Evolutionary conservation across 2,888 invertebrate species (phyloP).

Genomic region (Hemicrepidius hirtus): DNA sequence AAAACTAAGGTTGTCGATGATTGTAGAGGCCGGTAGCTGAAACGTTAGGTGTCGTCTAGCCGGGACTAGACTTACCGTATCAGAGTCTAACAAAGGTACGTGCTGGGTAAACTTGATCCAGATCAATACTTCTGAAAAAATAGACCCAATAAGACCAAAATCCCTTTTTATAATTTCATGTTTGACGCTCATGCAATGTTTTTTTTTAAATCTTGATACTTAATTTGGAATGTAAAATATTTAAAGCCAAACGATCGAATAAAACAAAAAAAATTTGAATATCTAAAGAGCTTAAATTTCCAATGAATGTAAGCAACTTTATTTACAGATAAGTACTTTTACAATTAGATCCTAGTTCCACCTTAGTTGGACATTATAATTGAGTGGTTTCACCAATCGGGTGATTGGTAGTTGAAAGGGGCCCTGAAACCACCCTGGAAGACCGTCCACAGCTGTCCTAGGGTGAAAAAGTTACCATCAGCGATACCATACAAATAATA

Average conservation of each 20-base stretch:
- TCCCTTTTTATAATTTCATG: slow-evolving; percentile 52
- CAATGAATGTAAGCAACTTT: slow-evolving; percentile 30
- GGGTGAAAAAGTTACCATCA: slow-evolving; percentile 72
- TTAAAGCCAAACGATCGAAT: slow-evolving; percentile 21
- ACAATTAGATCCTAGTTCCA: slow-evolving; percentile 55
- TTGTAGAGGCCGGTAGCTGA: slow-evolving; percentile 61
- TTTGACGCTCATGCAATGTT: slow-evolving; percentile 51
- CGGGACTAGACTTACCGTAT: slow-evolving; percentile 82
- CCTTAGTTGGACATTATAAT: slow-evolving; percentile 57
- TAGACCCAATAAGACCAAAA: slow-evolving; percentile 81
- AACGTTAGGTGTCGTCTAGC: slow-evolving; percentile 70
- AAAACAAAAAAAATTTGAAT: slow-evolving; percentile 24
- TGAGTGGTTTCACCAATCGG: slow-evolving; percentile 66
- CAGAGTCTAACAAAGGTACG: slow-evolving; percentile 77
- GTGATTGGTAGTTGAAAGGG: slow-evolving; percentile 66
- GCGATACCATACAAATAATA: slow-evolving; percentile 62
- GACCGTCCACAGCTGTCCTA: slow-evolving; percentile 70
- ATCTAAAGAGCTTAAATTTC: slow-evolving; percentile 33
- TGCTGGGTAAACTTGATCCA: slow-evolving; percentile 76
- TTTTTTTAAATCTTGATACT: slow-evolving; percentile 12
- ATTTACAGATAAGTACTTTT: slow-evolving; percentile 52
- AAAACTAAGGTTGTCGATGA: slow-evolving; percentile 41
- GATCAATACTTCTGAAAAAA: slow-evolving; percentile 87
- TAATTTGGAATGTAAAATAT: not conserved
- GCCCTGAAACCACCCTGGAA: slow-evolving; percentile 65